phyloP scores from a whole-genome alignment of 2,797 vertebrate species.

The Orestias chungarensis region DNA sequence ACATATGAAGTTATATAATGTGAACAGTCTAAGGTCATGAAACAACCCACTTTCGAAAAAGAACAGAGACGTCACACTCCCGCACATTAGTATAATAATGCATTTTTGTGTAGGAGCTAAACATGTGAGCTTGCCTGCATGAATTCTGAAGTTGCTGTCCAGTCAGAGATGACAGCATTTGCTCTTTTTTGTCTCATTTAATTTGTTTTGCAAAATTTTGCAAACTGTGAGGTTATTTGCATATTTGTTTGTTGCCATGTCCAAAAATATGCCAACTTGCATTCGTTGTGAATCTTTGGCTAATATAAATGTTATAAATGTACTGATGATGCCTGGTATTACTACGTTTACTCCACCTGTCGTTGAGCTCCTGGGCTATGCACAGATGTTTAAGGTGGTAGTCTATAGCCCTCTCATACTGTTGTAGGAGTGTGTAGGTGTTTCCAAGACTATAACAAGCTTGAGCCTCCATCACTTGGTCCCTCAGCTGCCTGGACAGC shows the following conservation, averaged over 20 bases:
- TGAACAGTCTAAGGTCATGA: no score
- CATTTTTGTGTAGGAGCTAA: no score
- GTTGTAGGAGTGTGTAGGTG: conserved; percentile 92
- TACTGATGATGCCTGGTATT: background rate
- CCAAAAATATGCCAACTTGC: background rate
- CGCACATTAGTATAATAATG: no score
- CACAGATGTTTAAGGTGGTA: conserved; percentile 94
- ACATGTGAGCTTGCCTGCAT: no score
- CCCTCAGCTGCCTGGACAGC: conserved; percentile 91
- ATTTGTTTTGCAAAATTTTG: background rate
- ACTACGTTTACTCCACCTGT: conserved; percentile 79
- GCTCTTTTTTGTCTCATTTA: background rate
- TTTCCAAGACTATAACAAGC: conserved; percentile 98
- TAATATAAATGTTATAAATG: background rate
- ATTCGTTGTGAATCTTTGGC: background rate
- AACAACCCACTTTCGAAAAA: background rate
- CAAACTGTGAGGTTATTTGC: background rate
- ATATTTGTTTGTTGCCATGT: background rate
- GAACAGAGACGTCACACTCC: no score
- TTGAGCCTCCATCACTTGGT: conserved; percentile 96
- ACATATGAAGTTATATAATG: no score
- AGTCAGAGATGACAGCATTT: no score
- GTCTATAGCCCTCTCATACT: conserved; percentile 90
- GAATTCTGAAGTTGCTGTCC: no score
- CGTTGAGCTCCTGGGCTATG: conserved; percentile 93